A percentile compares a stretch with the other conserved stretches of the same genome.
Conservation (phyloP, 2,888 invertebrate species). For the Andrena praecox region DNA sequence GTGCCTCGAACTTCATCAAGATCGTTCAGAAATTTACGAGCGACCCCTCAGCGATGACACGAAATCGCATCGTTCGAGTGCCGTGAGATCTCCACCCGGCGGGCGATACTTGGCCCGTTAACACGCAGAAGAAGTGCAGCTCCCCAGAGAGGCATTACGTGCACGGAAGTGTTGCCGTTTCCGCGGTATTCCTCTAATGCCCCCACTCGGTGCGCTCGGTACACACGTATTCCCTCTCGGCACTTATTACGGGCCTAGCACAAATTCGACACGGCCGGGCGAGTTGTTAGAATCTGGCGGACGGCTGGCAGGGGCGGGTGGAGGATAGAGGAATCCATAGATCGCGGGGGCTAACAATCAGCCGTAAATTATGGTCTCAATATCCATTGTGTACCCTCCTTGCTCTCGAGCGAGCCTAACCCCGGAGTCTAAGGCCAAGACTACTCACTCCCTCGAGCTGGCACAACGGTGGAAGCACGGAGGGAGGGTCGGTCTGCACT, state of each 20-base stretch:
- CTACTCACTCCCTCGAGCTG: slow-evolving; percentile 80
- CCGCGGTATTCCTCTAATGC: slow-evolving; percentile 59
- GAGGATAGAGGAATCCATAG: slow-evolving; percentile 82
- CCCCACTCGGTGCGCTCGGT: slow-evolving; percentile 23
- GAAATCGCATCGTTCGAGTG: slow-evolving; percentile 18
- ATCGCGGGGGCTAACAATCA: slow-evolving; percentile 84
- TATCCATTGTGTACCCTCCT: slow-evolving; percentile 85
- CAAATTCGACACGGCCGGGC: slow-evolving; percentile 77
- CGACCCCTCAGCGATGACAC: slow-evolving; percentile 5
- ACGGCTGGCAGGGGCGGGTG: slow-evolving; percentile 34
- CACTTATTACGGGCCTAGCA: slow-evolving; percentile 73
- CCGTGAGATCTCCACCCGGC: slow-evolving; percentile 18
- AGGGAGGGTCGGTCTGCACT: slow-evolving; percentile 68
- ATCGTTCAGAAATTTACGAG: not conserved
- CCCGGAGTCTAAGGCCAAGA: slow-evolving; percentile 84
- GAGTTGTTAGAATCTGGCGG: slow-evolving; percentile 79
- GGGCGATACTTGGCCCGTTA: slow-evolving; percentile 14
- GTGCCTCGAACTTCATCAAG: not conserved
- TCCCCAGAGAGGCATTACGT: slow-evolving; percentile 39
- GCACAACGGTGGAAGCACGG: slow-evolving; percentile 56
- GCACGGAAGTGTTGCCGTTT: slow-evolving; percentile 48
- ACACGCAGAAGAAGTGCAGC: slow-evolving; percentile 2
- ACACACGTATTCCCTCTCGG: slow-evolving; percentile 48
- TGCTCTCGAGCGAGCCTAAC: slow-evolving; percentile 80
- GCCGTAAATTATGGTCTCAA: slow-evolving; percentile 85